Conservation (phyloP, 1,140 invertebrate species). For the Achatina immaculata region DNA sequence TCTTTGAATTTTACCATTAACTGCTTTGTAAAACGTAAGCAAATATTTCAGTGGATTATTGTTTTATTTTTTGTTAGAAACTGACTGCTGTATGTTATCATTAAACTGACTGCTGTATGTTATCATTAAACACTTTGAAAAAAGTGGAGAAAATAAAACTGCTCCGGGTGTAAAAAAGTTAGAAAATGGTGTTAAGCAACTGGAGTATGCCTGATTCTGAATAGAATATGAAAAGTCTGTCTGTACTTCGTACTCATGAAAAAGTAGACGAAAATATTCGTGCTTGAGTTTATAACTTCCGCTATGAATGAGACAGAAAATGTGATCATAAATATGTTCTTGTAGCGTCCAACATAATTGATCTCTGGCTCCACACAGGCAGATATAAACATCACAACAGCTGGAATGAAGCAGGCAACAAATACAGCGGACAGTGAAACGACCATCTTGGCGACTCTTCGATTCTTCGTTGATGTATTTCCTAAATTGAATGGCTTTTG, state of each 20-base stretch:
- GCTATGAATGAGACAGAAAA: background rate
- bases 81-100: too few relatives aligned
- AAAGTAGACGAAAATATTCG: slow-evolving; percentile 2
- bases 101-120: too few relatives aligned
- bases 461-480: background rate
- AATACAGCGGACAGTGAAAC: background rate
- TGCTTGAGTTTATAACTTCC: background rate
- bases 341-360: background rate
- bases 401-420: background rate
- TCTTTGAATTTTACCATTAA: too few relatives aligned
- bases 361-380: background rate
- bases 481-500: too few relatives aligned
- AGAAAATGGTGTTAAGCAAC: too few relatives aligned
- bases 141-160: too few relatives aligned
- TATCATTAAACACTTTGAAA: too few relatives aligned
- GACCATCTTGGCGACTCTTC: background rate
- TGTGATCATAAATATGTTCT: background rate
- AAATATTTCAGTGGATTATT: too few relatives aligned
- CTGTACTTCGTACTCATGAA: slow-evolving; percentile 8
- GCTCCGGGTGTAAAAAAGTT: too few relatives aligned
- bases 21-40: too few relatives aligned
- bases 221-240: background rate
- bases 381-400: background rate
- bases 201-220: too few relatives aligned
- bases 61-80: too few relatives aligned